These are phyloP conservation scores for Branchellion lobata DNA, from an alignment of 2,888 invertebrate genomes.

Conservation along the genomic window DNA sequence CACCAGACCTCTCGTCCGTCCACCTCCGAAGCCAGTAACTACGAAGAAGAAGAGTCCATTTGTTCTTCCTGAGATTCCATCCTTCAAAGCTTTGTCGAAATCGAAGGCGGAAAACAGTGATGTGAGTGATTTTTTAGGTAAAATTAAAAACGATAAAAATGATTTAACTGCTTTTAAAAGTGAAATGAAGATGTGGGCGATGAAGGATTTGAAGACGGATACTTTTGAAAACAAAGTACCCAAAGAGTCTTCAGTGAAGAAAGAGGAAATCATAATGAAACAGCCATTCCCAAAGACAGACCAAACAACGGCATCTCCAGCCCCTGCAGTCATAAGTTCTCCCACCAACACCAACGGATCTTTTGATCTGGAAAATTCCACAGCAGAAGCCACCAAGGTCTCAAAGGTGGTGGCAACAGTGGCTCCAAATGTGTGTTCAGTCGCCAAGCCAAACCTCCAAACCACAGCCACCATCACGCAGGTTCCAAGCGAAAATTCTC, in stretches of 20 bases:
- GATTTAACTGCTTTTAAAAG: neutral
- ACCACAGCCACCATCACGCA: neutral
- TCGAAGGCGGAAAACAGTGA: neutral
- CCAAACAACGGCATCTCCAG: neutral
- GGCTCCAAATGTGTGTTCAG: constrained; percentile 11
- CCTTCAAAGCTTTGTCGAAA: neutral
- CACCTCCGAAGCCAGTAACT: neutral
- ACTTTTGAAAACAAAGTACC: neutral
- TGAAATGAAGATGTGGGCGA: neutral
- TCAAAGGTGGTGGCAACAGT: constrained; percentile 27
- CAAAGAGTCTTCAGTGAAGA: neutral
- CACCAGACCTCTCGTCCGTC: neutral
- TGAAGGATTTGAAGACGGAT: neutral
- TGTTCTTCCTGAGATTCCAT: neutral
- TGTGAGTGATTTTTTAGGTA: no score
- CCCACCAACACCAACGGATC: neutral
- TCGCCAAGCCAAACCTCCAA: neutral
- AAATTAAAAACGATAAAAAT: neutral
- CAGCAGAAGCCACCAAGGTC: neutral
- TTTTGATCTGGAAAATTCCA: neutral
- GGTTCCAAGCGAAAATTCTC: neutral
- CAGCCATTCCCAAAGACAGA: neutral
- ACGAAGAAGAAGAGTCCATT: neutral
- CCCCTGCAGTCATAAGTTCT: neutral
- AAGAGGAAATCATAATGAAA: no score